Evolutionary conservation across 2,113 vertebrate species (phyloP), one percentile per base, ranked within the genome.

Genomic region (Stictonetta naevosa): DNA sequence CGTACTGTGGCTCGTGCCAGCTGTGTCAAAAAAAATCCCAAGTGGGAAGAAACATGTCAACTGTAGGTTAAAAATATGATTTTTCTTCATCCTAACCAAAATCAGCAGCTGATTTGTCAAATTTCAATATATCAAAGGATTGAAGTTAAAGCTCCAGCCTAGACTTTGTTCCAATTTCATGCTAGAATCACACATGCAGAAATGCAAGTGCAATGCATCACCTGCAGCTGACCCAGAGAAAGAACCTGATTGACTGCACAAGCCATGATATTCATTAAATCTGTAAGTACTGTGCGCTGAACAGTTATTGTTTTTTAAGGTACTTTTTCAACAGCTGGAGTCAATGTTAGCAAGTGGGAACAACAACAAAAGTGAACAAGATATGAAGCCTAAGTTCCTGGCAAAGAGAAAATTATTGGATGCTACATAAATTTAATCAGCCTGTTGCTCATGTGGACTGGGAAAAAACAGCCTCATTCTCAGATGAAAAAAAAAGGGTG

Each of bases 1-100:
- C 99, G 98, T 12, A 99, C 99, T 42, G 99, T 99, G 66, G 99
- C 99, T 98, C 99, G 98, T 62, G 98, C 98, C 80, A 99, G 98
- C 99, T 99, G 94, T 46, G 69, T 29, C 60, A 92, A 97, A 93
- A 44, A 93, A 88, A 86, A 66, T 6, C 56, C 90, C 95, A 74
- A 82, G 46, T 15, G 73, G 86, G 53, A 95, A 97, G 55, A 90
- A 92, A 85, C n/a, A 72, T 13, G 93, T 78, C 74, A 88, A 16
- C 34, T 82, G 59, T n/a, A 80, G 25, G 64, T 84, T 13, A 26
- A 33, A 40, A 53, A 42, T 14, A 40, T 28, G 34, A 16, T 4
- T 8, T 22, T 36, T 13, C 63, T 10, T 5, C 12, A 62, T 66
- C n/a, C 63, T 64, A 63, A 75, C 29, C 64, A 81, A 79, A 76